Conservation (phyloP, 2,113 vertebrate genomes). For the Lanius collurio region DNA sequence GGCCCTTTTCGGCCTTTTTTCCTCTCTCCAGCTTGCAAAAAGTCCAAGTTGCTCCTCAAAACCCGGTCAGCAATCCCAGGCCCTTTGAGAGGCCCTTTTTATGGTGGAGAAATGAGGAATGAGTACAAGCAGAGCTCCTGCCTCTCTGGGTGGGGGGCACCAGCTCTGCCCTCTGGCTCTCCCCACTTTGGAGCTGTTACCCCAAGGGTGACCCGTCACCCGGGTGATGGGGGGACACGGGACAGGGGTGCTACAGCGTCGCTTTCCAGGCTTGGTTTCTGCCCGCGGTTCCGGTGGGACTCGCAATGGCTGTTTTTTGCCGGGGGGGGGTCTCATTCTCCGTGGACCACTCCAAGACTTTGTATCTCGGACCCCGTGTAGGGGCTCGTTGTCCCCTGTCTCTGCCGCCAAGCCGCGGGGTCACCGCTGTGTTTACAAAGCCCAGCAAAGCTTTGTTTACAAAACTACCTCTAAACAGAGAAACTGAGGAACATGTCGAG, state of each 20-base stretch:
- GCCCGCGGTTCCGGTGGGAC: not conserved
- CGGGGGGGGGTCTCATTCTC: not conserved
- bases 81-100: not conserved
- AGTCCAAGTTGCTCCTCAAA: not conserved
- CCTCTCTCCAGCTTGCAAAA: not conserved
- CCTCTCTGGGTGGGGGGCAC: not conserved
- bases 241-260: not conserved
- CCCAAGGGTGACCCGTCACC: not conserved
- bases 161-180: not conserved
- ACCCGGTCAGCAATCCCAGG: not conserved
- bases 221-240: rapidly evolving
- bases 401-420: not conserved
- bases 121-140: not conserved
- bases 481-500: not conserved
- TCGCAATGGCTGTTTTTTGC: not conserved
- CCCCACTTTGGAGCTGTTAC: not conserved
- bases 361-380: not conserved
- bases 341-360: not conserved
- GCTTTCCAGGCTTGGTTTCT: not conserved
- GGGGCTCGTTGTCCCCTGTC: not conserved
- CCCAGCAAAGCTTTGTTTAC: not conserved
- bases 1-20: not conserved
- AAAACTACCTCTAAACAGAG: not conserved
- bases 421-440: not conserved
- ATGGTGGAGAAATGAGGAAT: rapidly evolving